Evolutionary conservation across 2,888 invertebrate genomes (phyloP).

Genomic region (Calliopum simillimum): DNA sequence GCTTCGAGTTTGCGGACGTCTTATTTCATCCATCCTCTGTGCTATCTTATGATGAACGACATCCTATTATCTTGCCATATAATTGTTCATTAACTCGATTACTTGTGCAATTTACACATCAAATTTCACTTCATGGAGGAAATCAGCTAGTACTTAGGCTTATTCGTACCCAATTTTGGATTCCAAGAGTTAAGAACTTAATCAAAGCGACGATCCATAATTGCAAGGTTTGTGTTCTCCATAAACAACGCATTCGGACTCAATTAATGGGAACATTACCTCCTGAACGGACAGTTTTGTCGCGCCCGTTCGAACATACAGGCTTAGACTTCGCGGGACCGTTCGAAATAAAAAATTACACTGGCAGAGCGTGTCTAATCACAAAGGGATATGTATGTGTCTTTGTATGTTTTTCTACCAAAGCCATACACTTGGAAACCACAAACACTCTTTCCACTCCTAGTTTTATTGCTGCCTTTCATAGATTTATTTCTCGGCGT

Average conservation of each 20-base stretch:
- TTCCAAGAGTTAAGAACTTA: not conserved
- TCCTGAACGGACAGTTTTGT: slow-evolving; percentile 2
- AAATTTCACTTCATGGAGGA: not conserved
- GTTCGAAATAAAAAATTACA: slow-evolving; percentile 29
- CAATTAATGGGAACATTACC: too few relatives aligned
- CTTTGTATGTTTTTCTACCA: too few relatives aligned
- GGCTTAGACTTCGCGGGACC: slow-evolving; percentile 35
- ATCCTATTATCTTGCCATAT: slow-evolving; percentile 27
- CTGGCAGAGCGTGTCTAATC: too few relatives aligned
- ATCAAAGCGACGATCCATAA: too few relatives aligned
- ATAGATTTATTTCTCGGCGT: slow-evolving; percentile 40
- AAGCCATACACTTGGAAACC: too few relatives aligned
- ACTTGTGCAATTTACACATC: not conserved
- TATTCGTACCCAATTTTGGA: not conserved
- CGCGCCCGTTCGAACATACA: slow-evolving; percentile 10
- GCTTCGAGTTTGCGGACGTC: slow-evolving; percentile 2
- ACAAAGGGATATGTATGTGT: too few relatives aligned
- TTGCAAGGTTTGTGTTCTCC: too few relatives aligned
- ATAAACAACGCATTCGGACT: too few relatives aligned
- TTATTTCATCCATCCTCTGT: slow-evolving; percentile 13
- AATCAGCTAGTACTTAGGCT: not conserved
- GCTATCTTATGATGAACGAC: slow-evolving; percentile 17
- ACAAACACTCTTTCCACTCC: slow-evolving; percentile 34
- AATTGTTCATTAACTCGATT: not conserved
- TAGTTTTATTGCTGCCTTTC: slow-evolving; percentile 37